phyloP scores from a whole-genome alignment of 1,140 invertebrate genomes.

The Rhopalosiphum maidis region DNA sequence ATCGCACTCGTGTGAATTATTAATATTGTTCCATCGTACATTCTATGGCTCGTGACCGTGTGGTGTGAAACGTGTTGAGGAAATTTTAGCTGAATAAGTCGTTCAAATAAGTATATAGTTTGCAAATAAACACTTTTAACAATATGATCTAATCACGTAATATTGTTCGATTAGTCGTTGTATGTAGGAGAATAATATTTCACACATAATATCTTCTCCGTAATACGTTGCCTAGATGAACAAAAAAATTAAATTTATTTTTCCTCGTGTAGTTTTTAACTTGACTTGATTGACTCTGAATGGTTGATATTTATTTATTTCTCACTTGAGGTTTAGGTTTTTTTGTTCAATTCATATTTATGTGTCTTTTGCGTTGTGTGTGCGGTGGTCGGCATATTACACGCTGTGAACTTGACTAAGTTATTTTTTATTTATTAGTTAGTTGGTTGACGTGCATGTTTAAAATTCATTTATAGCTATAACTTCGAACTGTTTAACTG shows the following conservation, averaged over 20 bases:
- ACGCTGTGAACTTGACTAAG: neutral
- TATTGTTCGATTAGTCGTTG: neutral
- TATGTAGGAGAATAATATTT: neutral
- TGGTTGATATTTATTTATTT: neutral
- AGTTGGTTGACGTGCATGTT: neutral
- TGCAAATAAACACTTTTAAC: neutral
- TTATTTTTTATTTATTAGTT: neutral
- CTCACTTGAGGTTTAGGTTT: neutral
- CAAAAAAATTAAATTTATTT: neutral
- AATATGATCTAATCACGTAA: neutral
- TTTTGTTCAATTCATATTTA: neutral
- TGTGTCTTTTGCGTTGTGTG: neutral
- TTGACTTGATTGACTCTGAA: neutral
- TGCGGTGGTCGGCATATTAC: neutral
- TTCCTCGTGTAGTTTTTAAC: neutral
- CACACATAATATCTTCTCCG: neutral
- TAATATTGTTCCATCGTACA: neutral
- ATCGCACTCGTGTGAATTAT: neutral
- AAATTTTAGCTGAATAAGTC: neutral
- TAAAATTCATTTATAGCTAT: neutral
- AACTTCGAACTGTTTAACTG: neutral
- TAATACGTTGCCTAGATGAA: neutral
- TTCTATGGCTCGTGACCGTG: neutral
- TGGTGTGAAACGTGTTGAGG: neutral
- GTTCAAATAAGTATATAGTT: neutral